Conservation (phyloP, 1,140 invertebrate species). For the Octopus bimaculoides region DNA sequence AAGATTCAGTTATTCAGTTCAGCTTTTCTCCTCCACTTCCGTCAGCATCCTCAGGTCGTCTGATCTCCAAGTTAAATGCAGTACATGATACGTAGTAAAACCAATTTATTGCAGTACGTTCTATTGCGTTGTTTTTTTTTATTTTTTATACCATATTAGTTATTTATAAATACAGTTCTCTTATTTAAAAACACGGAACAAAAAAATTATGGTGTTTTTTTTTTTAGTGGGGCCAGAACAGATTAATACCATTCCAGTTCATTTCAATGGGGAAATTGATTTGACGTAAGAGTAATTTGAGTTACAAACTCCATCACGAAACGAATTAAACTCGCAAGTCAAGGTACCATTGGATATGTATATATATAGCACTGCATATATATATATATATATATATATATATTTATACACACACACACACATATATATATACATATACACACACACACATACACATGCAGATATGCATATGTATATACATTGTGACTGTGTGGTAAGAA, state of each 20-base stretch:
- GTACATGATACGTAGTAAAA: conserved; percentile 5
- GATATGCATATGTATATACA: too few relatives aligned
- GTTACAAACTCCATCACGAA: neutral
- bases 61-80: neutral
- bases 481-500: too few relatives aligned
- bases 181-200: neutral
- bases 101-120: neutral
- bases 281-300: neutral
- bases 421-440: too few relatives aligned
- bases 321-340: neutral
- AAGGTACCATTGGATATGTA: too few relatives aligned
- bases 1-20: conserved; percentile 2
- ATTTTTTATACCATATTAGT: neutral
- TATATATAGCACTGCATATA: too few relatives aligned
- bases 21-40: neutral
- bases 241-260: neutral
- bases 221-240: neutral
- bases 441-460: too few relatives aligned
- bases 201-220: neutral
- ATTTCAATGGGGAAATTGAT: neutral
- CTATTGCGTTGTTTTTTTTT: neutral
- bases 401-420: too few relatives aligned
- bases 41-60: neutral
- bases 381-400: too few relatives aligned
- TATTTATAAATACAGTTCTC: neutral